Base-by-base conservation (phyloP, 2,797 vertebrate genomes). In the Carduelis carduelis region DNA sequence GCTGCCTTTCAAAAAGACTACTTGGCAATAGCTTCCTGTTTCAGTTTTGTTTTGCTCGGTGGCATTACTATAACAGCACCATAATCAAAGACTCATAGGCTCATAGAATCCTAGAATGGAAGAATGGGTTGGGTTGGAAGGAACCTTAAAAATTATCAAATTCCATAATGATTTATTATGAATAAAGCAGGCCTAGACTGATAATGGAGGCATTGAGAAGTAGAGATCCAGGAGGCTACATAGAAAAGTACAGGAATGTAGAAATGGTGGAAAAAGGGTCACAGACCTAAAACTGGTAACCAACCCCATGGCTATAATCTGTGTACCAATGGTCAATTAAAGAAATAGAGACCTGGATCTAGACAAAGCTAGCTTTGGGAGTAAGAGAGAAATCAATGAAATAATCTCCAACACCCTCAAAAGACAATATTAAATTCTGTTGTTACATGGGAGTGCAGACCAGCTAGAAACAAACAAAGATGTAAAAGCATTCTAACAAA, bases 1-100 rank as follows among this genome's bases (percentile, higher is more conserved):
- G 17, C 20, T 50, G 41, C 53, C 69, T 85, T 78, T 55, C 44
- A 64, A 68, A 63, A 35, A 18, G 12, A 22, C 13, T 24, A 8
- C 9, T 4, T 64, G 26, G 2, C 7, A 78, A 35, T 35, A 41
- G 11, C 13, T 85, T 41, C 28, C 61, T 46, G 14, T 66, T 71
- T 71, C 27, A 61, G 16, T 66, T 88, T 70, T 72, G 18, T 55
- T 81, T 75, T 41, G 8, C 27, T 68, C 26, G 59, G 2, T 43
- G 5, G 2, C 6, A 11, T 37, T 66, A 19, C 14, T 14, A 2
- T 16, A 34, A 9, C 11, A 32, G 11, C 12, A 66, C 2, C 8
- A 21, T 34, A 46, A 23, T 46, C 28, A n/a, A 2, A 60, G 44
- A 37, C 9, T 53, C 37, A 30, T 8, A 52, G 35, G 16, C 13